Percentiles rank a stretch among this genome's conserved stretches.
Evolutionary conservation across 1,140 invertebrate species (phyloP).

Genomic region (Drosophila jambulina): DNA sequence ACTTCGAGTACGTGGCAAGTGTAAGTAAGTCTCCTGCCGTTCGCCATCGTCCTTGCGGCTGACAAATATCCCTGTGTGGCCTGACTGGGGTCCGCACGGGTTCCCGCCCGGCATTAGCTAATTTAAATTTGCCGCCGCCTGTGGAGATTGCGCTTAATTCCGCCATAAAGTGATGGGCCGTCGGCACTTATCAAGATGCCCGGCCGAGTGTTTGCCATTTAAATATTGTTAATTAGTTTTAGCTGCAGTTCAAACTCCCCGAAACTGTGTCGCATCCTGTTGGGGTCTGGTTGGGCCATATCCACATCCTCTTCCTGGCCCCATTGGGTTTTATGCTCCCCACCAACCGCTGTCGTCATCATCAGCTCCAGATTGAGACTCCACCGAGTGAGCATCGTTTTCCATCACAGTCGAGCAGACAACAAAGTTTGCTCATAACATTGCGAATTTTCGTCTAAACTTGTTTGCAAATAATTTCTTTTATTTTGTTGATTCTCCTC

Average conservation of each 20-base stretch:
- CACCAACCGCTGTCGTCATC: constrained; percentile 57
- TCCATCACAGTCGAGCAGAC: constrained; percentile 60
- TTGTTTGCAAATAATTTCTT: constrained; percentile 83
- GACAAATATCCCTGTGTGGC: constrained; percentile 65
- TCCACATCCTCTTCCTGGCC: constrained; percentile 21
- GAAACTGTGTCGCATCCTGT: constrained; percentile 21
- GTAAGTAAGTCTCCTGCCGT: constrained; percentile 46
- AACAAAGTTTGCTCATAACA: constrained; percentile 81
- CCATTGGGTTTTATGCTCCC: constrained; percentile 48
- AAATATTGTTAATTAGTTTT: constrained; percentile 80
- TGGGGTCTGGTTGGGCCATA: constrained; percentile 5
- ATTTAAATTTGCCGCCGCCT: constrained; percentile 69
- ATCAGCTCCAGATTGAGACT: constrained; percentile 31
- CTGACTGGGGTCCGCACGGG: constrained; percentile 24
- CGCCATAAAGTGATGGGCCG: constrained; percentile 65
- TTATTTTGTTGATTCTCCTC: constrained; percentile 75
- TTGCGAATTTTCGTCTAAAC: constrained; percentile 80
- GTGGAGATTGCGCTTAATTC: constrained; percentile 67
- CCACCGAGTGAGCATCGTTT: constrained; percentile 40
- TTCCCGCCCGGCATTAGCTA: constrained; percentile 61
- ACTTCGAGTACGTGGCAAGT: constrained; percentile 60
- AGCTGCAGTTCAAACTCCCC: constrained; percentile 26
- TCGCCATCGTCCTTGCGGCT: constrained; percentile 33
- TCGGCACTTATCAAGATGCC: constrained; percentile 68
- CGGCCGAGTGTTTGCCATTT: constrained; percentile 57